Evolutionary conservation across 2,888 invertebrate species (phyloP).

Genomic region (Acrobasis repandana): DNA sequence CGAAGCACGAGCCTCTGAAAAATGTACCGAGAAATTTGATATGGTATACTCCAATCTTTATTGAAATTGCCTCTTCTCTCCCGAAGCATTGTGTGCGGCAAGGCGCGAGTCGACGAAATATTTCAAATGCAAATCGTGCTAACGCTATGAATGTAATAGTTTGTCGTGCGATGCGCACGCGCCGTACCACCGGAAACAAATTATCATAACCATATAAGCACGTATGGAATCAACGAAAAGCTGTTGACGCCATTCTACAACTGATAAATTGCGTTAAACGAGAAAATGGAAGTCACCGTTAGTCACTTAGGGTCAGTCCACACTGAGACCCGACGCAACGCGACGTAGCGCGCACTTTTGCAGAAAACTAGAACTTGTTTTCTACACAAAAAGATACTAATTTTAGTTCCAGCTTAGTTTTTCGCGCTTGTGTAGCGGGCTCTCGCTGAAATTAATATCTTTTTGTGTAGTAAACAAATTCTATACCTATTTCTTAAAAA

Average conservation of each 20-base stretch:
- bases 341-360: too few relatives aligned
- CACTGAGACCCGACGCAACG: too few relatives aligned
- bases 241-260: constrained; percentile 72
- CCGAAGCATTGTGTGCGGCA: constrained; percentile 68
- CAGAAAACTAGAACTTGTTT: too few relatives aligned
- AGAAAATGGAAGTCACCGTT: constrained; percentile 64
- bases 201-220: constrained; percentile 82
- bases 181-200: constrained; percentile 80
- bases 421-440: too few relatives aligned
- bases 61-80: constrained; percentile 60
- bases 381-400: too few relatives aligned
- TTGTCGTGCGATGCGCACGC: constrained; percentile 80
- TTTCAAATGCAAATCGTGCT: constrained; percentile 83
- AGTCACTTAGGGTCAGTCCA: too few relatives aligned
- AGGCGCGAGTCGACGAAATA: constrained; percentile 76
- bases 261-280: constrained; percentile 76
- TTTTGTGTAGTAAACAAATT: too few relatives aligned
- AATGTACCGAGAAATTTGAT: constrained; percentile 80
- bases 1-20: constrained; percentile 74
- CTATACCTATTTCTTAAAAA: too few relatives aligned
- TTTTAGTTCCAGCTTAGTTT: too few relatives aligned
- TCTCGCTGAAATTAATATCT: too few relatives aligned
- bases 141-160: constrained; percentile 80
- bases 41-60: constrained; percentile 63
- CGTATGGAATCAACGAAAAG: constrained; percentile 75